phyloP scores from a whole-genome alignment of 2,797 vertebrate genomes.

The Cuculus canorus region DNA sequence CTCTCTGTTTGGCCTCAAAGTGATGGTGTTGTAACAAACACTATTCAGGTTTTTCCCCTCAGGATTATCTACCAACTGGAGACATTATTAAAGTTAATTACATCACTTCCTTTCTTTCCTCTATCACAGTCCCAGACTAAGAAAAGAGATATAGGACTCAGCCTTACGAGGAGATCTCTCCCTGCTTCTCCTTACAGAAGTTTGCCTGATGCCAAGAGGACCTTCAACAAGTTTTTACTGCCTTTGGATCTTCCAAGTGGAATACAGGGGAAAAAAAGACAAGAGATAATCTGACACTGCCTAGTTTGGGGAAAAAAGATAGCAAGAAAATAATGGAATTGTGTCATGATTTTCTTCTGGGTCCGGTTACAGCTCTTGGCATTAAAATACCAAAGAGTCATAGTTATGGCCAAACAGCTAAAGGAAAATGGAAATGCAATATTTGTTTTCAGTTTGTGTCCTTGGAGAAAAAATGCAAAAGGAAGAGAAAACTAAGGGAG shows the following conservation, averaged over 20 bases:
- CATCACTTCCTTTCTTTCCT: conserved; percentile 50
- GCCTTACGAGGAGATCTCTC: not conserved
- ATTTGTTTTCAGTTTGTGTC: not conserved
- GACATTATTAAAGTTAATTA: conserved; percentile 43
- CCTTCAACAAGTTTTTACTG: not conserved
- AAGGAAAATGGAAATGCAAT: not conserved
- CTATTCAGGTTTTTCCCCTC: not conserved
- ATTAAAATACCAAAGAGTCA: not conserved
- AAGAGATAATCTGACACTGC: not conserved
- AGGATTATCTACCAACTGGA: conserved; percentile 5
- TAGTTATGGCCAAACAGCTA: not conserved
- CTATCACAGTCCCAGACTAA: not conserved
- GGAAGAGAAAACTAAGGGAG: not conserved
- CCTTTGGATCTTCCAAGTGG: not conserved
- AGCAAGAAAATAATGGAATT: not conserved
- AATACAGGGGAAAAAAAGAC: not conserved
- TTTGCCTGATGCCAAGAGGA: not conserved
- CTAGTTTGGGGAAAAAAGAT: not conserved
- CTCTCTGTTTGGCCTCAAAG: not conserved
- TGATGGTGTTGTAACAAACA: not conserved
- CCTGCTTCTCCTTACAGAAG: not conserved
- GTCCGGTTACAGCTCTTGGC: not conserved
- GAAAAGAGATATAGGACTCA: conserved; percentile 8
- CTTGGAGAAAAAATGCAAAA: not conserved
- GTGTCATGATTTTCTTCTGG: not conserved